Conservation (phyloP, 1,140 invertebrate genomes). For the Drosophila watanabei region DNA sequence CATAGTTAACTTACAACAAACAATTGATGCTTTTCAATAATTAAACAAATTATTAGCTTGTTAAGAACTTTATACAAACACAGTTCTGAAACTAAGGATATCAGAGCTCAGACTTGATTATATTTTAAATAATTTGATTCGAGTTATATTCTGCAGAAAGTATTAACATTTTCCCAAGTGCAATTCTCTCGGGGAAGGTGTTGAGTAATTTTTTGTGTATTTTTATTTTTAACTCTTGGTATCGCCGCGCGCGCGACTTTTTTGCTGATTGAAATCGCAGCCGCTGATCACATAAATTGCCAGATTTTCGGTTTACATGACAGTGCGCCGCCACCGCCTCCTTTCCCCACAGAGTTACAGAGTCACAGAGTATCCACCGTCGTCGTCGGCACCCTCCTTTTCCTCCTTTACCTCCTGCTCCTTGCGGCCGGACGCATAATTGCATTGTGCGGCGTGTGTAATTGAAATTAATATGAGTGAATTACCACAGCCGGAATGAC, state of each 20-base stretch:
- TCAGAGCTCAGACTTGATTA: neutral
- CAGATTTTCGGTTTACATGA: conserved; percentile 82
- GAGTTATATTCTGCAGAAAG: rapidly evolving
- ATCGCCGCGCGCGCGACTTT: conserved; percentile 42
- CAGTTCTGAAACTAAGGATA: neutral
- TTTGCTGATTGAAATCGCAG: conserved; percentile 77
- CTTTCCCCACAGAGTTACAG: neutral
- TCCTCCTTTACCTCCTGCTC: neutral
- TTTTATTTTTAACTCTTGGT: conserved; percentile 18
- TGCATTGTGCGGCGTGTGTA: conserved; percentile 82
- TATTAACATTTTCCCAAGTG: conserved; percentile 1
- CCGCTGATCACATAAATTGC: conserved; percentile 82
- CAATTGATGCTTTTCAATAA: no score
- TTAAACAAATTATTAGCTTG: no score
- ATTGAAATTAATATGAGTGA: conserved; percentile 85
- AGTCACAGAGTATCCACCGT: conserved; percentile 6
- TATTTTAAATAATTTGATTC: neutral
- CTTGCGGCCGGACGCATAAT: conserved; percentile 66
- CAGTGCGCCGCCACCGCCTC: conserved; percentile 26
- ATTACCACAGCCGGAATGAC: conserved; percentile 74
- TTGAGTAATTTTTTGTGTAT: conserved; percentile 74
- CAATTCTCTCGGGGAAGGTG: conserved; percentile 53
- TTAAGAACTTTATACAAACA: neutral
- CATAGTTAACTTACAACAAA: no score
- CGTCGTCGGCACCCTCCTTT: neutral